Base-by-base conservation (phyloP, 2,797 vertebrate species). In the Loriculus beryllinus region DNA sequence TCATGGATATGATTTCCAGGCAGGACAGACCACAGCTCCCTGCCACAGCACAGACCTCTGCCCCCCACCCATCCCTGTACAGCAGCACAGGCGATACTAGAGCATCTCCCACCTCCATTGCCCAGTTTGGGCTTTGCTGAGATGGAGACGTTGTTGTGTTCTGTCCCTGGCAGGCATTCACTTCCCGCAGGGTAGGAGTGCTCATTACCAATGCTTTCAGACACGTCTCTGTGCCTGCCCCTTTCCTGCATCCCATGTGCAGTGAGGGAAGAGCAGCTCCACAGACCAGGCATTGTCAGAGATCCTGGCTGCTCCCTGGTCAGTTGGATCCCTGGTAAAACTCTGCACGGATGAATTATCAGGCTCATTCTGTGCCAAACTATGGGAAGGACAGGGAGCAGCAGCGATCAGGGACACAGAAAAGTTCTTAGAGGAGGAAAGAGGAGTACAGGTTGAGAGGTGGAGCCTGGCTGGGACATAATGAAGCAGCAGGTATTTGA, bases 1-100 rank as follows among this genome's bases (percentile, higher is more conserved):
- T 71, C 33, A 1, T 0, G 14, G 26, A 3, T n/a, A 19, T 0
- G 0, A 31, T 26, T 28, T 33, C 63, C 80, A 83, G 49, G 79
- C 57, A 68, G 86, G 52, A 63, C 47, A 91, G 45, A 37, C 6
- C 39, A 14, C 31, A 15, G 6, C 2, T 57, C 35, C 35, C n/a
- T 17, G n/a, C 23, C 37, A n/a, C 9, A 3, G 20, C 26, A 63
- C 1, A 0, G 60, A 71, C 19, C 25, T 72, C 39, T 77, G 3
- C 2, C 20, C 33, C 67, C 13, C 28, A 12, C 42, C 0, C 0
- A 3, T 18, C 49, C 69, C 80, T 13, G 48, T 3, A 2, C 0
- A 6, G 4, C 43, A n/a, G 15, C 59, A 31, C 12, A 3, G 64
- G 84, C 28, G 6, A 19, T 2, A 4, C 7, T 14, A 68, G 51